Conservation (phyloP, 2,113 vertebrate species). For the Sinocyclocheilus maitianheensis region DNA sequence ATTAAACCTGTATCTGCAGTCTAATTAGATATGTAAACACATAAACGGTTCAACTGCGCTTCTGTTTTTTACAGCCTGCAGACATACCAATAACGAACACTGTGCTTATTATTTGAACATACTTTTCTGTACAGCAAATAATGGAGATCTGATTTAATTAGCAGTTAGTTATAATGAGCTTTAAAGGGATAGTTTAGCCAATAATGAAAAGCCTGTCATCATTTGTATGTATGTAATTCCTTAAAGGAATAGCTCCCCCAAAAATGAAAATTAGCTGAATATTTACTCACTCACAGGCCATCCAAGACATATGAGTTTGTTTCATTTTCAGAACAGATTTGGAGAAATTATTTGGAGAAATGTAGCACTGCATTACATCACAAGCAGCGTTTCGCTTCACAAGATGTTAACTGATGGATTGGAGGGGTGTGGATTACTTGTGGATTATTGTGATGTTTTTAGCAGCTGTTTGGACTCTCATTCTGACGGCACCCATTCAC, state of each 20-base stretch:
- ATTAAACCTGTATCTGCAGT: conserved; percentile 2
- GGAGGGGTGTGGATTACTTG: neutral
- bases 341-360: neutral
- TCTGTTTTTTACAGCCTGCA: neutral
- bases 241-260: neutral
- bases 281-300: neutral
- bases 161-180: neutral
- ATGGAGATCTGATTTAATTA: neutral
- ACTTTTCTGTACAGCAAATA: neutral
- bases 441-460: neutral
- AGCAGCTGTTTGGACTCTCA: neutral
- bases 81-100: neutral
- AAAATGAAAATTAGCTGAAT: neutral
- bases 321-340: neutral
- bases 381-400: too few relatives aligned
- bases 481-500: neutral
- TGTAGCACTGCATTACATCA: neutral
- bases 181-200: neutral
- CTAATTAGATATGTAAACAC: conserved; percentile 24
- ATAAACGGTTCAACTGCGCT: neutral
- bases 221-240: neutral
- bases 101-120: too few relatives aligned
- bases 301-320: neutral
- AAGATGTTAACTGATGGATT: too few relatives aligned
- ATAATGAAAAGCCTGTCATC: neutral